Base-by-base conservation (phyloP, 2,888 invertebrate genomes). In the Ochropacha duplaris region DNA sequence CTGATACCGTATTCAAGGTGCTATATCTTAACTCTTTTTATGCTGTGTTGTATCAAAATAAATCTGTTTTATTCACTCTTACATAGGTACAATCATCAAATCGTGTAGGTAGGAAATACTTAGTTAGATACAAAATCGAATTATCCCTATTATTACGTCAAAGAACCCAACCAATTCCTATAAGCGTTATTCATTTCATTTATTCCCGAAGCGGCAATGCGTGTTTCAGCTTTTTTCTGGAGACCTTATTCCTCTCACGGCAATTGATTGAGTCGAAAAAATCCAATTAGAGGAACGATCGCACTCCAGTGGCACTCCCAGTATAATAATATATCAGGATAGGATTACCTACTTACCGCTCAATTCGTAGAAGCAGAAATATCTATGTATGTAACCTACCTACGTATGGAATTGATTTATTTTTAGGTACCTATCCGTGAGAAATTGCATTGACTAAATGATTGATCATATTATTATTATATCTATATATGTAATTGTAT, bases 201-300 rank as follows among this genome's bases (percentile, higher is more conserved):
- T 59, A 62, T 65, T 36, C 54, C 56, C 50, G 55, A 63, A 49
- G 52, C 56, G 51, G 51, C 56, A 64, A 65, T 64, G 57, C 57
- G 58, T 57, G 39, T 52, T 52, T 57, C 49, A 55, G 55, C 49
- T 58, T 65, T 65, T 34, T 68, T 68, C 51, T 50, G 57, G 57
- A 57, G 52, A 62, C 59, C 24, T 56, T 52, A 49, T 57, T 54
- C 51, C 54, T 22, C 28, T 50, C 54, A 54, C 28, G 49, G 58
- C 60, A 66, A 69, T 74, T 66, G 73, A 74, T 75, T 69, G 65
- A 65, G 64, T 59, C 64, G 67, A 71, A 72, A 71, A 66, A 74
- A 66, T 64, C 64, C 67, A 70, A 72, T 76, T 71, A 72, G 58
- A 64, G 55, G 49, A 54, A 58, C 60, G 60, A 66, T 64, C 65